Base-by-base conservation (phyloP, 2,888 invertebrate species). In the Himalopsyche kuldschensis region DNA sequence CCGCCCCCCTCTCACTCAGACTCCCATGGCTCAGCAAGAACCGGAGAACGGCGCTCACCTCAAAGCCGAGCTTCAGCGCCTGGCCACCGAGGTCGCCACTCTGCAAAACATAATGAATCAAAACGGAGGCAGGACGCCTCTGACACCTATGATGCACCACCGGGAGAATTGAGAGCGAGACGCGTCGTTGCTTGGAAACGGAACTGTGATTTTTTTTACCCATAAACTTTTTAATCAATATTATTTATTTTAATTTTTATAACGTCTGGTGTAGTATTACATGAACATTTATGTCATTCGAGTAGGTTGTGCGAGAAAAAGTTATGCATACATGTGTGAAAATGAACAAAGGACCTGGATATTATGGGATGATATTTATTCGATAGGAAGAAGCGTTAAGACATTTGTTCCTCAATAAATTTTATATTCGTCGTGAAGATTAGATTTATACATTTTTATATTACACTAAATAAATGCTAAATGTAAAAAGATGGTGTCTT, bases 21-120 rank as follows among this genome's bases (percentile, higher is more conserved):
- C 87, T 82, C 85, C 86, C 27, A 24, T 84, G 48, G 35, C 47
- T 20, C 69, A 88, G 15, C 89, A 89, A 82, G 90, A 90, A 47
- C 92, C 93, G 79, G 94, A 95, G 87, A 94, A 94, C 86, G 94
- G 95, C 88, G 93, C 94, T 85, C 95, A 96, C 89, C 92, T 98
- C 17, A 96, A 97, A 89, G 95, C 95, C 4, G 96, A 98, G 90
- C 92, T 98, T 87, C 96, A 96, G 87, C 94, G 96, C 87, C 93
- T 98, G 31, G 97, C 97, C 47, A 96, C 96, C 1, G 98, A 98
- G 90, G 97, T 98, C 87, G 97, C 97, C 79, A 96, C 95, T 86
- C 94, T 98, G 8, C 97, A 97, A 89, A 95, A 95, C 88, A 94
- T 95, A 92, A 94, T 96, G 92, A 95, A 94, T 85, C 93, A 94